Evolutionary conservation across 1,140 invertebrate species (phyloP), one percentile per base, ranked within the genome.

Genomic region (Polypedilum pembai): DNA sequence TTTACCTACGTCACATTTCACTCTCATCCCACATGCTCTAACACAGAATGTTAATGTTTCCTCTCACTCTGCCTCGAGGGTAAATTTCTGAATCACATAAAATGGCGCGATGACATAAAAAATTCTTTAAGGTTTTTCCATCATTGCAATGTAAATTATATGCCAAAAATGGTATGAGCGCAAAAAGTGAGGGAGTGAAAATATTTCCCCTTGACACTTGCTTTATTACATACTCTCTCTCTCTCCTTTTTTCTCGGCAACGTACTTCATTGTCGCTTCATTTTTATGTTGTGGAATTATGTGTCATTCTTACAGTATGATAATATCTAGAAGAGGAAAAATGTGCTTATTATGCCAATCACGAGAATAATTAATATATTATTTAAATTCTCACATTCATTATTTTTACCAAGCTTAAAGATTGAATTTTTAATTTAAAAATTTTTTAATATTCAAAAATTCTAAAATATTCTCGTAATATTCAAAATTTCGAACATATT

Each of bases 311-410:
- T 33, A 33, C 5, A 33, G 24, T 5, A 33, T 33, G 24, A 33
- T 33, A 33, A 33, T 5, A 33, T 33, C 24, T 33, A 33, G 5
- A 33, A 33, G 24, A 33, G 24, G 5, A 33, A 33, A 33, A 33
- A 33, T n/a, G 12, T 56, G 45, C 45, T 56, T 56, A 56, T 56
- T 56, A 56, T 56, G 45, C 12, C 45, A 56, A 56, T 56, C 45
- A 56, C n/a, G 45, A 56, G 45, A 56, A 56, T 56, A 56, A 56
- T 56, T 56, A 56, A 56, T 15, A 56, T 56, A 56, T 56, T 56
- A 4, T 56, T 56, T 56, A 4, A 33, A 33, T 33, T 33, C 24
- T 3, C 5, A 33, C 24, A 33, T 33, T 33, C 24, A 33, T 33
- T n/a, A n/a, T n/a, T n/a, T n/a, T n/a, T n/a, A n/a, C n/a, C n/a